Evolutionary conservation across 2,888 invertebrate genomes (phyloP), one percentile per base, ranked within the genome.

Genomic region (Phyllotreta cruciferae): DNA sequence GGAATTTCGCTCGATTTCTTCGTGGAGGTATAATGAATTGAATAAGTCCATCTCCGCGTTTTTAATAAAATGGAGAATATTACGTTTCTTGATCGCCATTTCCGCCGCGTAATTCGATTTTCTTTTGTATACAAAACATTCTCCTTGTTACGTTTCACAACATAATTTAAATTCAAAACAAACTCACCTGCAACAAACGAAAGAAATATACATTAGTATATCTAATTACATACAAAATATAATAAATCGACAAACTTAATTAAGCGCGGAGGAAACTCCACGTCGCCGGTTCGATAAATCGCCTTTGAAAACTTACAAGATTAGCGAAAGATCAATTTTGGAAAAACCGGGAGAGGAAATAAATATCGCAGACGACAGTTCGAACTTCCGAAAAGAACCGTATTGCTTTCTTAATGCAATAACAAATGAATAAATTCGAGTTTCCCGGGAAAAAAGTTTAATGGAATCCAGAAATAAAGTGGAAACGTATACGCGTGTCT

Each of bases 251-350:
- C 1, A 9, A 6, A 2, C 6, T 13, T 42, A 35, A 35, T 34
- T 7, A 13, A 7, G 49, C 6, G 3, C 8, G 3, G 9, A 1
- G 14, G 36, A 36, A 35, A 6, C n/a, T 44, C 6, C 8, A 37
- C 7, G n/a, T 38, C 44, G 24, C 37, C 11, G 37, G 56, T 38
- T 37, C 6, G 47, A 11, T 52, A 10, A 37, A 7, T 50, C 47
- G 3, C 42, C 14, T 52, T n/a, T 37, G 44, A 34, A 54, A 63
- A 63, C 56, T 45, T 44, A 56, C 35, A 63, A 50, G 60, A 60
- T 63, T 63, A 63, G 45, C 60, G 52, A 13, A 50, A 60, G 60
- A 63, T 63, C 63, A 63, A 60, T 63, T 60, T 56, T 60, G 55
- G 50, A 52, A 41, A 24, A 24, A 24, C 24, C 24, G 24, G 24